Percentiles rank a stretch among this genome's conserved stretches.
phyloP scores from a whole-genome alignment of 2,888 invertebrate genomes.

The Cordilura impudica region DNA sequence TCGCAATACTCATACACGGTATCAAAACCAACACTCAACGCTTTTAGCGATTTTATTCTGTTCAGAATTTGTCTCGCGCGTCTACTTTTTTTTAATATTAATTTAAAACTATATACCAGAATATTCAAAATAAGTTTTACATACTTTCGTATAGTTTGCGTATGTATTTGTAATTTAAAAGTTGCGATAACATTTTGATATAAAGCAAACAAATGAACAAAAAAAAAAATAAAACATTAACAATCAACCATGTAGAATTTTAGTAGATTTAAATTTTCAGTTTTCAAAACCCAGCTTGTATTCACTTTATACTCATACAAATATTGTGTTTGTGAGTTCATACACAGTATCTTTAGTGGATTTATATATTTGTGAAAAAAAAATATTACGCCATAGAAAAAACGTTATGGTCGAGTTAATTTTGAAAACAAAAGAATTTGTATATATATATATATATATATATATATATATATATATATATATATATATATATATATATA shows the following conservation, averaged over 20 bases:
- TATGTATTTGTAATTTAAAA: slow-evolving; percentile 37
- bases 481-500: slow-evolving; percentile 4
- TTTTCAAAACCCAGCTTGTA: slow-evolving; percentile 50
- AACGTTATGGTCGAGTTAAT: slow-evolving; percentile 77
- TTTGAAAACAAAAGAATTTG: slow-evolving; percentile 75
- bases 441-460: slow-evolving; percentile 33
- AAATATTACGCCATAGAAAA: slow-evolving; percentile 75
- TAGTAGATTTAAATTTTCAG: slow-evolving; percentile 47
- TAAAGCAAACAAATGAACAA: slow-evolving; percentile 27
- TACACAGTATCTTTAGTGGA: slow-evolving; percentile 17
- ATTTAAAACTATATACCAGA: slow-evolving; percentile 32
- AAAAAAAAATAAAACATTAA: slow-evolving; percentile 23
- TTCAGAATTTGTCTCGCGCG: slow-evolving; percentile 59
- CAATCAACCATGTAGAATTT: slow-evolving; percentile 48
- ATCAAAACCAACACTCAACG: slow-evolving; percentile 50
- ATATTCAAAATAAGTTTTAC: slow-evolving; percentile 35
- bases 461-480: slow-evolving; percentile 35
- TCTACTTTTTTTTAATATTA: slow-evolving; percentile 57
- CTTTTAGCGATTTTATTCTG: slow-evolving; percentile 57
- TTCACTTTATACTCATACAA: background rate
- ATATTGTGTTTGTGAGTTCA: too few species aligned
- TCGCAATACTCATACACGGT: background rate
- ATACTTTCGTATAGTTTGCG: slow-evolving; percentile 5
- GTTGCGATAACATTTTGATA: slow-evolving; percentile 57
- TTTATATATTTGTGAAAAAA: slow-evolving; percentile 31